Percentiles rank a stretch among this genome's conserved stretches.
phyloP scores from a whole-genome alignment of 2,797 vertebrate genomes.

The Anguilla pacifica region DNA sequence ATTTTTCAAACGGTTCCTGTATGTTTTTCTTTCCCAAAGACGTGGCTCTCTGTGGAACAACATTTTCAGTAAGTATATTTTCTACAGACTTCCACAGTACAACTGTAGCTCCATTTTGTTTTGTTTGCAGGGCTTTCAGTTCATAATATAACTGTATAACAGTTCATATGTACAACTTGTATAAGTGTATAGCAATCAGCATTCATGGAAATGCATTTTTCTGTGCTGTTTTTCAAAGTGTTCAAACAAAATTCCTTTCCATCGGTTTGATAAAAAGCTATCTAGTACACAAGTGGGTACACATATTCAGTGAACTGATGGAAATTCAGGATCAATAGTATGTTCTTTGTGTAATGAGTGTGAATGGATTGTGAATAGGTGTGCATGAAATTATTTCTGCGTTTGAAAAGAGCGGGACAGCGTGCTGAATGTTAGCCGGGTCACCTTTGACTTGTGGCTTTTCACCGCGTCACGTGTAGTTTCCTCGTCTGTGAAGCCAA shows the following conservation, averaged over 20 bases:
- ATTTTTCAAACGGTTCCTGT: slow-evolving; percentile 8
- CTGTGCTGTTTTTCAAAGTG: background rate
- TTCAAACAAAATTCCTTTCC: background rate
- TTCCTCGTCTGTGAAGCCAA: background rate
- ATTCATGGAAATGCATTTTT: background rate
- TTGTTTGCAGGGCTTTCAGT: background rate
- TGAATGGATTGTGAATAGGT: background rate
- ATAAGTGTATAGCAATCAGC: background rate
- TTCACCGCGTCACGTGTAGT: background rate
- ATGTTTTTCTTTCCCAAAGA: slow-evolving; percentile 38
- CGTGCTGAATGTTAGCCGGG: background rate
- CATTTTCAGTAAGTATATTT: slow-evolving; percentile 23
- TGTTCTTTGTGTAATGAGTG: background rate
- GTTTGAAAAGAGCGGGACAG: background rate
- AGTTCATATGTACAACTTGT: background rate
- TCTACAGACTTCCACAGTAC: background rate
- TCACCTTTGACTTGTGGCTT: background rate
- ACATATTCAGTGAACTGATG: background rate
- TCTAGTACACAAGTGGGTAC: background rate
- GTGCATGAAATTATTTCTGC: background rate
- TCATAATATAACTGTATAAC: background rate
- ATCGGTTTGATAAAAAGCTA: background rate
- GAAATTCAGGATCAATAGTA: background rate
- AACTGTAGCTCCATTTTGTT: slow-evolving; percentile 37
- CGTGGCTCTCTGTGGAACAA: slow-evolving; percentile 29